phyloP scores from a whole-genome alignment of 2,797 vertebrate species.

The Momotus momota region DNA sequence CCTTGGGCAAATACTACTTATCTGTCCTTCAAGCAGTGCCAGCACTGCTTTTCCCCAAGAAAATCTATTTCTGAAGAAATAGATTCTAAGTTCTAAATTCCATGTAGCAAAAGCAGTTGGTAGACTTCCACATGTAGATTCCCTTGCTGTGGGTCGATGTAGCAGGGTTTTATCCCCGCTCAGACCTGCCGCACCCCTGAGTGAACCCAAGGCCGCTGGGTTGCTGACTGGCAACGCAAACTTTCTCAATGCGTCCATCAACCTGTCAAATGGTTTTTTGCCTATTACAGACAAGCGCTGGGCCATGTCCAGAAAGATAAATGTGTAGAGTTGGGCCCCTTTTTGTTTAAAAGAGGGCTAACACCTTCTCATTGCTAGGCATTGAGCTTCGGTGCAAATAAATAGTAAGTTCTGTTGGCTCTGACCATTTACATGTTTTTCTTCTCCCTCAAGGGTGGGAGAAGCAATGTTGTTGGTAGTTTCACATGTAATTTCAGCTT shows the following conservation, averaged over 20 bases:
- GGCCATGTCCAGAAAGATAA: background rate
- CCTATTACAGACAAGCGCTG: background rate
- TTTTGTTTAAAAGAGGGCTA: background rate
- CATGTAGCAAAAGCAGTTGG: background rate
- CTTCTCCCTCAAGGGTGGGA: background rate
- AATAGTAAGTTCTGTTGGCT: background rate
- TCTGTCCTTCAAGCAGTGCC: background rate
- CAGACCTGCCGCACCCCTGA: background rate
- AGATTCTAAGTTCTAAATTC: background rate
- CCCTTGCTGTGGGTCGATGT: background rate
- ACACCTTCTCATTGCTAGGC: background rate
- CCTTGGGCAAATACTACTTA: background rate
- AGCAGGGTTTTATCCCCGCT: background rate
- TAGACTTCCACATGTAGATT: background rate
- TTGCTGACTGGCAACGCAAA: background rate
- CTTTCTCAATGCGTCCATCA: background rate
- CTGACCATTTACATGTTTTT: background rate
- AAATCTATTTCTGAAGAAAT: background rate
- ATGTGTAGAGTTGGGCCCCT: background rate
- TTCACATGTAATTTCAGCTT: background rate
- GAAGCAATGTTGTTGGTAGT: background rate
- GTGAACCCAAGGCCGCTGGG: background rate
- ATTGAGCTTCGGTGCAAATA: background rate
- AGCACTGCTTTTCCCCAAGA: background rate
- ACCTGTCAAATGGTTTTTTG: background rate